Conservation (phyloP, 1,140 invertebrate genomes). For the Trigoniulus corallinus region DNA sequence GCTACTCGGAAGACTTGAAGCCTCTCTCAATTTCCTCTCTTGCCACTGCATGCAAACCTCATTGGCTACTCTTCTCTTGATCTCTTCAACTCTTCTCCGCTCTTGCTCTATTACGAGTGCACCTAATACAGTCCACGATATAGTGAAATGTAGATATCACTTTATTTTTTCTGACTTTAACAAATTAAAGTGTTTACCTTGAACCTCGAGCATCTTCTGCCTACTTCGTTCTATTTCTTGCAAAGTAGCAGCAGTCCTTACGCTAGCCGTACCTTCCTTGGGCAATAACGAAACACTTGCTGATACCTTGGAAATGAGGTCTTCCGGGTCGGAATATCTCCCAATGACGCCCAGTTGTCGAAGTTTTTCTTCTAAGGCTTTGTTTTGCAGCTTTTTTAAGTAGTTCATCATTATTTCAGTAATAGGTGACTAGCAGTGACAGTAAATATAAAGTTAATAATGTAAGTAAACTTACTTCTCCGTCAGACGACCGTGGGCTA, state of each 20-base stretch:
- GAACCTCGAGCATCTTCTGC: constrained; percentile 68
- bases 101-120: constrained; percentile 65
- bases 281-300: constrained; percentile 27
- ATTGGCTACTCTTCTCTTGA: constrained; percentile 69
- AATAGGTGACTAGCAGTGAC: no score
- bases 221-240: constrained; percentile 77
- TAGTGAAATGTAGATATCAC: no score
- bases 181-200: constrained; percentile 42
- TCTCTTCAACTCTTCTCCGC: constrained; percentile 61
- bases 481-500: constrained; percentile 5
- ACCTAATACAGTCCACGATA: no score
- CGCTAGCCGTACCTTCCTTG: constrained; percentile 46
- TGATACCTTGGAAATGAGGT: constrained; percentile 5
- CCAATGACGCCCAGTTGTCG: not conserved
- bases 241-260: constrained; percentile 69
- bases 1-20: constrained; percentile 24
- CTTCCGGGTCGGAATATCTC: not conserved
- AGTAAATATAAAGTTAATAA: not conserved
- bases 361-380: not conserved
- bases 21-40: constrained; percentile 30
- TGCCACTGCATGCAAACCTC: constrained; percentile 76
- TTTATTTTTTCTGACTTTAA: constrained; percentile 51
- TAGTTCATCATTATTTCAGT: not conserved
- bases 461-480: constrained; percentile 1
- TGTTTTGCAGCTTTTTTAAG: constrained; percentile 1